A percentile compares a stretch with the other conserved stretches of the same genome.
Conservation (phyloP, 2,113 vertebrate genomes). For the Vidua macroura region DNA sequence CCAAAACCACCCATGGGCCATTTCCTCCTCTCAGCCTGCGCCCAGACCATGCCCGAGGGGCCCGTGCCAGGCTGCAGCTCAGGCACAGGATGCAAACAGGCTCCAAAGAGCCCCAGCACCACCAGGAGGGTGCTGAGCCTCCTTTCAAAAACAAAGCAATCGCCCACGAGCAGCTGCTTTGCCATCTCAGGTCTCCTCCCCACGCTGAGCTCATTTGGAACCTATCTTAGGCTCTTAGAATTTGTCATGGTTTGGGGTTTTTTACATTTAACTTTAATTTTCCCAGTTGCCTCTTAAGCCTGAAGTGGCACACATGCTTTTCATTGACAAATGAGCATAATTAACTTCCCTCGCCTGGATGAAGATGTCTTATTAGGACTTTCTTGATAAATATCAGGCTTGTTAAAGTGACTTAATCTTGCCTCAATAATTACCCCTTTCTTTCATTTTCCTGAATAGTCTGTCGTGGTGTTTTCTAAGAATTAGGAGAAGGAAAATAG, state of each 20-base stretch:
- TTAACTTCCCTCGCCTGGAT: neutral
- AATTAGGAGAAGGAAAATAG: neutral
- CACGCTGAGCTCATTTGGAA: neutral
- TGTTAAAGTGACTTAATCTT: neutral
- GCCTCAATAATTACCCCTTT: conserved; percentile 5
- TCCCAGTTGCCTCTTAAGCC: neutral
- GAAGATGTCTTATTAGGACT: conserved; percentile 41
- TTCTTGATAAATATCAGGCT: conserved; percentile 20
- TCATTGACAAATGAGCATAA: conserved; percentile 32
- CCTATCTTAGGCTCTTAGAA: neutral
- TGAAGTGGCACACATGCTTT: neutral
- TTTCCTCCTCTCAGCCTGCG: neutral
- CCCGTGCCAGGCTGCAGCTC: neutral
- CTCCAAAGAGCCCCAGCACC: neutral
- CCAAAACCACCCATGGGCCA: fast-evolving
- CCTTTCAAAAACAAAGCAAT: neutral
- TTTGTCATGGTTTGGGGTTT: neutral
- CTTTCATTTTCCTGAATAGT: neutral
- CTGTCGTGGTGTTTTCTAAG: neutral
- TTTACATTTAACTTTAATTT: neutral
- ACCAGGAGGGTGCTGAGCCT: neutral
- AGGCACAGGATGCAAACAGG: neutral
- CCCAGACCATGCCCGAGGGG: fast-evolving
- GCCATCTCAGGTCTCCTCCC: neutral
- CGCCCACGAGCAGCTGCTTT: neutral